Conservation (phyloP, 2,888 invertebrate genomes). For the Melinaea menophilus region DNA sequence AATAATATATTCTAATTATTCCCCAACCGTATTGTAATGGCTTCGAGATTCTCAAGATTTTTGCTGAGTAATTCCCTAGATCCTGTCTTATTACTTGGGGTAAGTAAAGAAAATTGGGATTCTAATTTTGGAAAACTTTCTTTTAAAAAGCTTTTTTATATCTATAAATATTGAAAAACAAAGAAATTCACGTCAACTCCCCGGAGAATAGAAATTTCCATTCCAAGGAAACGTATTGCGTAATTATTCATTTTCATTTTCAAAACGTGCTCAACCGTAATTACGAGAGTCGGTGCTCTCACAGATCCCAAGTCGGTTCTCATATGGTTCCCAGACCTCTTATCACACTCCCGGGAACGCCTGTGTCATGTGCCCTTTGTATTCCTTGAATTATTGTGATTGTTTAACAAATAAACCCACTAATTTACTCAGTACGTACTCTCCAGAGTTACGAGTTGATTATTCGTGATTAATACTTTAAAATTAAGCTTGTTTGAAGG, state of each 20-base stretch:
- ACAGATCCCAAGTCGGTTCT: constrained; percentile 13
- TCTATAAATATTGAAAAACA: too few species aligned
- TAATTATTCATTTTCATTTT: constrained; percentile 65
- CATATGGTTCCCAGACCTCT: background rate
- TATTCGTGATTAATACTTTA: background rate
- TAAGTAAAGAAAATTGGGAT: too few species aligned
- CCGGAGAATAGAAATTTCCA: too few species aligned
- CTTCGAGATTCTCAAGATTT: background rate
- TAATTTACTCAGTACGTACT: constrained; percentile 3
- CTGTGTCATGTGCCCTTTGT: constrained; percentile 2
- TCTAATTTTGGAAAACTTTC: too few species aligned
- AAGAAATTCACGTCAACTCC: too few species aligned
- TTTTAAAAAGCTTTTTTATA: too few species aligned
- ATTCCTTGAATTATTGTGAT: constrained; percentile 1
- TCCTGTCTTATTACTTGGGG: too few species aligned
- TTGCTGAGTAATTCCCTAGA: too few species aligned
- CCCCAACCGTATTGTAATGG: too few species aligned
- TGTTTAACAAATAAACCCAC: background rate
- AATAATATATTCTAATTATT: too few species aligned
- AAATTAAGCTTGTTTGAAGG: too few species aligned
- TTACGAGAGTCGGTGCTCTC: constrained; percentile 27
- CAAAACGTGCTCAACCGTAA: constrained; percentile 36
- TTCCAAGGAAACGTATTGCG: constrained; percentile 11
- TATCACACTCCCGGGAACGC: constrained; percentile 3
- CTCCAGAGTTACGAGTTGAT: background rate